Percentiles rank a stretch among this genome's conserved stretches.
phyloP scores from a whole-genome alignment of 2,888 invertebrate genomes.

The Heterodera filipjevi region DNA sequence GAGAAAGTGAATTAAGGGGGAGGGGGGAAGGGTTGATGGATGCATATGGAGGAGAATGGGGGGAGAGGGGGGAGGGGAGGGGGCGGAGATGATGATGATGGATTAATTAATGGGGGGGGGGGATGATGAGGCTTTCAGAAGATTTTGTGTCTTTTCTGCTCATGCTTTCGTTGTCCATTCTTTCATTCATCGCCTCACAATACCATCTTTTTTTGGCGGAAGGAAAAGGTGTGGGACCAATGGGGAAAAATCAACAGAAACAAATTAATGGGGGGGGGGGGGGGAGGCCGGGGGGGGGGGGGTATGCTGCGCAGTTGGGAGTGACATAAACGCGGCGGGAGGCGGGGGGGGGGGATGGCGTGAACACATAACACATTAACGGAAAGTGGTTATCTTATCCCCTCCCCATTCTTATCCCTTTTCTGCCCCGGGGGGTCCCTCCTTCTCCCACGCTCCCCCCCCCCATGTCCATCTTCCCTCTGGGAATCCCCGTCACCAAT shows the following conservation, averaged over 20 bases:
- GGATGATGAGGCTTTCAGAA: not conserved
- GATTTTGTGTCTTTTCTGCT: not conserved
- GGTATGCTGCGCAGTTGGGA: not conserved
- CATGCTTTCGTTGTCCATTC: not conserved
- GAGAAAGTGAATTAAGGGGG: constrained; percentile 5
- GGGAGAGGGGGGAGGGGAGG: not conserved
- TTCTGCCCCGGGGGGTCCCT: not conserved
- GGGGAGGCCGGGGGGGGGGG: not conserved
- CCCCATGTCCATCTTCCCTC: too few relatives aligned
- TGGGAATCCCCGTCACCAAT: not conserved
- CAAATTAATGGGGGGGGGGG: not conserved
- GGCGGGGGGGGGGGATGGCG: not conserved
- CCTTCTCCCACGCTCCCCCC: too few relatives aligned
- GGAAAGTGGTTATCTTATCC: not conserved
- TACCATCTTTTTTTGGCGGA: not conserved
- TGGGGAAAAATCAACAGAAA: too few relatives aligned
- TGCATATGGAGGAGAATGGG: not conserved
- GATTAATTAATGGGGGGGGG: not conserved
- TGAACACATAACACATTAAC: constrained; percentile 7
- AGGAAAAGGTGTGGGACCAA: not conserved
- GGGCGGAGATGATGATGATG: not conserved
- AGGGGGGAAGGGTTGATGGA: not conserved
- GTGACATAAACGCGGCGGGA: not conserved
- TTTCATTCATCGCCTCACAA: not conserved
- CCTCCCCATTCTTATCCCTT: not conserved